A percentile compares a stretch with the other conserved stretches of the same genome.
Evolutionary conservation across 2,797 vertebrate genomes (phyloP).

Genomic region (Ataeniobius toweri): DNA sequence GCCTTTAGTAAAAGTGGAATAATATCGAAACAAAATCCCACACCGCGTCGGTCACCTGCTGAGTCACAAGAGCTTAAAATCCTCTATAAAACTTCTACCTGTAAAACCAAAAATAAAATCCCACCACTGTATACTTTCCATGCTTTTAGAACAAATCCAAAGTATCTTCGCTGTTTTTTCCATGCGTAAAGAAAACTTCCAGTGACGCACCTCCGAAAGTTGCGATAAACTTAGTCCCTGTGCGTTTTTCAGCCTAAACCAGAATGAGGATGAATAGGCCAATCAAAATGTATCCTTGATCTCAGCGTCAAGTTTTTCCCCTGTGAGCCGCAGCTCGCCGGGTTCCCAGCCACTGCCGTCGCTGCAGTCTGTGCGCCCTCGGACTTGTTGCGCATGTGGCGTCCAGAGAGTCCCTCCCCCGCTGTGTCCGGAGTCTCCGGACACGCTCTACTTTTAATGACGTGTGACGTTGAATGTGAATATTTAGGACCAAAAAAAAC

Average conservation of each 20-base stretch:
- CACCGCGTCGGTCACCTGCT: constrained; percentile 56
- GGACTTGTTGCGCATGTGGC: constrained; percentile 57
- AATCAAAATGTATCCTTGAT: background rate
- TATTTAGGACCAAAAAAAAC: too few relatives aligned
- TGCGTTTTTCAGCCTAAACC: constrained; percentile 4
- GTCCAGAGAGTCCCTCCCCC: constrained; percentile 70
- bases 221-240: constrained; percentile 31
- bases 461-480: background rate
- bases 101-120: background rate
- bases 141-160: background rate
- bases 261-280: background rate
- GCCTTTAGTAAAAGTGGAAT: constrained; percentile 13
- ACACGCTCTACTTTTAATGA: constrained; percentile 12
- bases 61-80: constrained; percentile 2
- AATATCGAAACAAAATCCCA: background rate
- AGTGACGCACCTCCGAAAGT: constrained; percentile 37
- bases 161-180: background rate
- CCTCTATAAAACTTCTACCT: background rate
- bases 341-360: constrained; percentile 46
- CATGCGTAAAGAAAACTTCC: constrained; percentile 22
- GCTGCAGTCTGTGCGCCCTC: constrained; percentile 38
- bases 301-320: background rate
- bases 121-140: background rate
- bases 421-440: constrained; percentile 30
- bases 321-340: background rate